Conservation (phyloP, 2,888 invertebrate genomes). For the Gisinianus flammeolus region DNA sequence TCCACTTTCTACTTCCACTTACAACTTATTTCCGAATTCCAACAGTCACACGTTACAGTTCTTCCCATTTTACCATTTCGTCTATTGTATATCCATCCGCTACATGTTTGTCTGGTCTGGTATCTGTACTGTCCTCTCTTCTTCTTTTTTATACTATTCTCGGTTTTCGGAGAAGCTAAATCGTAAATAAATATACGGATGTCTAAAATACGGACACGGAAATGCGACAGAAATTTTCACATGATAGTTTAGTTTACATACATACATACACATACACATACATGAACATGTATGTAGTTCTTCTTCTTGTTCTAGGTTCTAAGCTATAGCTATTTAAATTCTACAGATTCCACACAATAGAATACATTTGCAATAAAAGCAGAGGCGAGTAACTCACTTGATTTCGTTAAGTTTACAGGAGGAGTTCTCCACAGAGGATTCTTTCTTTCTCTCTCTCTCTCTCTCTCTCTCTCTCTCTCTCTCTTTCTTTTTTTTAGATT, state of each 20-base stretch:
- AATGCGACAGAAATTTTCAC: not conserved
- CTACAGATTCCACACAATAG: not conserved
- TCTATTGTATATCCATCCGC: not conserved
- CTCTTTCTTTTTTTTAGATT: not conserved
- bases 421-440: not conserved
- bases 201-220: not conserved
- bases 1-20: constrained; percentile 1
- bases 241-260: not conserved
- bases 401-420: not conserved
- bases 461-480: not conserved
- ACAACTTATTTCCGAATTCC: not conserved
- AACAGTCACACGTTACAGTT: not conserved
- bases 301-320: not conserved
- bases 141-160: not conserved
- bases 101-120: not conserved
- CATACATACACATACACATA: not conserved
- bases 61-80: not conserved
- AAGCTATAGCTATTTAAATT: not conserved
- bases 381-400: not conserved
- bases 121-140: not conserved
- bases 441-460: constrained; percentile 9
- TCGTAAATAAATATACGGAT: not conserved
- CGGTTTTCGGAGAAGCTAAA: not conserved
- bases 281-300: not conserved
- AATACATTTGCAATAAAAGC: not conserved